Conservation (phyloP, 1,140 invertebrate genomes). For the Neotoxoptera formosana region DNA sequence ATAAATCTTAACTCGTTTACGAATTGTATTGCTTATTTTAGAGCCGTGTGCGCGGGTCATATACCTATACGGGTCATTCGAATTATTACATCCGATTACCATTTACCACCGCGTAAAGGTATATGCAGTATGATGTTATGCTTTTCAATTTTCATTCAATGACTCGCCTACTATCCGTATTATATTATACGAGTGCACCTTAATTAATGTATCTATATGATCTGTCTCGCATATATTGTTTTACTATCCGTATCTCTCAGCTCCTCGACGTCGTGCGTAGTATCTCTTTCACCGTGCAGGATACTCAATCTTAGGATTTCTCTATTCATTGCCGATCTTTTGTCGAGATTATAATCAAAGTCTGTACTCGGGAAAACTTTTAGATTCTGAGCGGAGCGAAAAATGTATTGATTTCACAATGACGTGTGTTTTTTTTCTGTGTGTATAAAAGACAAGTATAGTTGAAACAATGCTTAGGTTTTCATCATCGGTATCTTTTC, state of each 20-base stretch:
- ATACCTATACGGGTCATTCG: conserved; percentile 1
- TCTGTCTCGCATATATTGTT: background rate
- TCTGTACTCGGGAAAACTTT: too few species aligned
- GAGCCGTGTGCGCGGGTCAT: background rate
- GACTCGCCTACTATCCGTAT: background rate
- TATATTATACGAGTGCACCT: background rate
- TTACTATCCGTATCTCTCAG: background rate
- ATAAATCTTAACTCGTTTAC: background rate
- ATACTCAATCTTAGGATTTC: background rate
- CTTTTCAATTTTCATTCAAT: background rate
- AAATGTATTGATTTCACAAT: too few species aligned
- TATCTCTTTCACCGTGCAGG: background rate
- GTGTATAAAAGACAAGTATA: too few species aligned
- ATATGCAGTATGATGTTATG: background rate
- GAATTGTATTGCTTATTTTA: conserved; percentile 11
- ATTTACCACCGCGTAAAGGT: background rate
- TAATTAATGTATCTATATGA: conserved; percentile 14
- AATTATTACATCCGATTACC: background rate
- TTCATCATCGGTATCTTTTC: background rate
- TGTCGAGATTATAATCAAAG: background rate
- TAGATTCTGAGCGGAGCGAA: too few species aligned
- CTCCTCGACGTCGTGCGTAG: background rate
- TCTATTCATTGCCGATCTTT: background rate
- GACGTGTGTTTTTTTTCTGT: too few species aligned
- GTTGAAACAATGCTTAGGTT: too few species aligned